Base-by-base conservation (phyloP, 2,888 invertebrate genomes). In the Sialis fuliginosa region DNA sequence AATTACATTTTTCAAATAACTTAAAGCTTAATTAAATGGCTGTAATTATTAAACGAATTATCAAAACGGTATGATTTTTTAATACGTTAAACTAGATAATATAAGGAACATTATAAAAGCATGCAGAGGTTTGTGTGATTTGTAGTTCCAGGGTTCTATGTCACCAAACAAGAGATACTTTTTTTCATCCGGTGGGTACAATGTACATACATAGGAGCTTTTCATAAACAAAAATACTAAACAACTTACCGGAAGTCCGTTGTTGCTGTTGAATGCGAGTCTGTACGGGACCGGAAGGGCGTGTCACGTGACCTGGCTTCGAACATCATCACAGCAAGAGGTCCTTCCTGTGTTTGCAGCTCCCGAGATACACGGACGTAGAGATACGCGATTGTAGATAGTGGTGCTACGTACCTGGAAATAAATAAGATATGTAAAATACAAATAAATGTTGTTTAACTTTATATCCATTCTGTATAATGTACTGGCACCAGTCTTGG, bases 301-400 rank as follows among this genome's bases (percentile, higher is more conserved):
- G 33, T 33, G 4, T 57, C 56, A 50, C 65, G 65, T 5, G 61
- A 60, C 22, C 71, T 62, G 43, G 70, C 65, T 53, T 75, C 73
- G 55, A 68, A 73, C 63, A 74, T 68, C 60, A 74, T 71, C 8
- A 75, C 67, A 2, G 72, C 67, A 44, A 70, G 60, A 6, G 72
- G 69, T 10, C 66, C 70, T 49, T 73, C 72, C 13, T 69, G 71
- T 5, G 65, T 64, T 41, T 74, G 69, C 34, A 81, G 58, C 57
- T 80, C 79, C 39, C 75, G 69, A 1, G 79, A 75, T 43, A 77
- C 71, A 55, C 75, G 69, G 42, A 80, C 74, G 57, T 77, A 79
- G 32, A 81, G 62, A 58, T 78, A 80, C 4, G 75, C 72, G 48
- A 77, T 71, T 43, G 77, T 63, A 3, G 74, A 67, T 48, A 77